Conservation (phyloP, 2,797 vertebrate species). For the Tolypeutes matacus region DNA sequence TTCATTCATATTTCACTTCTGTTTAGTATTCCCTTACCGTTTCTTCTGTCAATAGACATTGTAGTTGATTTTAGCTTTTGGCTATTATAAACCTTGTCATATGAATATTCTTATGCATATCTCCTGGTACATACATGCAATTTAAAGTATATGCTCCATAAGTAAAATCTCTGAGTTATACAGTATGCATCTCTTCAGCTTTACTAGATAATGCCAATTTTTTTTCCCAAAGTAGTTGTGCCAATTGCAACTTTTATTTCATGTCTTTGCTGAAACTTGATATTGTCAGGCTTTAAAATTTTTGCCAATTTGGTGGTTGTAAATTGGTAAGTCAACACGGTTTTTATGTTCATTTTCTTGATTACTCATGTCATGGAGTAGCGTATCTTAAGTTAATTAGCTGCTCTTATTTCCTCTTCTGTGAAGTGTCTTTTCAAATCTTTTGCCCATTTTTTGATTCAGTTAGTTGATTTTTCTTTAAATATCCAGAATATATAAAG, state of each 20-base stretch:
- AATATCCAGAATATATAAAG: constrained; percentile 13
- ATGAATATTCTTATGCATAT: not conserved
- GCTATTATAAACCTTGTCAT: not conserved
- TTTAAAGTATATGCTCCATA: not conserved
- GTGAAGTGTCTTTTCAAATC: constrained; percentile 28
- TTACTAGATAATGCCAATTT: constrained; percentile 38
- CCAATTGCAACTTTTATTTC: not conserved
- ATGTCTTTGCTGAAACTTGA: constrained; percentile 45
- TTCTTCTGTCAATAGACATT: not conserved
- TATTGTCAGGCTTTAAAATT: constrained; percentile 17
- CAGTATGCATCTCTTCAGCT: not conserved
- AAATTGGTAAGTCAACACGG: not conserved
- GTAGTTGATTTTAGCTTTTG: not conserved
- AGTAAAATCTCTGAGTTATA: not conserved
- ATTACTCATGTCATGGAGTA: not conserved
- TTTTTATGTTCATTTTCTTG: constrained; percentile 55
- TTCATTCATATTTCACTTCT: not conserved
- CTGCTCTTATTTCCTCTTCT: constrained; percentile 32
- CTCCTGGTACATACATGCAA: not conserved
- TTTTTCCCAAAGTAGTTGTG: constrained; percentile 32
- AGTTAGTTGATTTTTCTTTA: constrained; percentile 40
- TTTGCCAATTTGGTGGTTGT: not conserved
- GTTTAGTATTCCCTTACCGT: not conserved
- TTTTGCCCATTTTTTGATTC: constrained; percentile 15
- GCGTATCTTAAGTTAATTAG: constrained; percentile 24